A percentile compares a stretch with the other conserved stretches of the same genome.
Conservation (phyloP, 2,888 invertebrate genomes). For the Harpagoxenus sublaevis region DNA sequence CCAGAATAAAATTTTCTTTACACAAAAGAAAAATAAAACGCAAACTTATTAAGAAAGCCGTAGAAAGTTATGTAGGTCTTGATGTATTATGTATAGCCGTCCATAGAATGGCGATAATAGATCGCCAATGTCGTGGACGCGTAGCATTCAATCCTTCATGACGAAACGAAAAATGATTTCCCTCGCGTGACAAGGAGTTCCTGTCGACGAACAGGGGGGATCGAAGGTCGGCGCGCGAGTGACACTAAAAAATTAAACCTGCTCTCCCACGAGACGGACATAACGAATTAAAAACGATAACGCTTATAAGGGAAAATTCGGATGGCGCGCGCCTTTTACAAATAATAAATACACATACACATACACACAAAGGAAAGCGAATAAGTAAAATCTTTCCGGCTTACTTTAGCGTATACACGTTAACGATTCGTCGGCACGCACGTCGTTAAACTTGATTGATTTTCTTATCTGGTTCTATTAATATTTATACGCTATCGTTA, state of each 20-base stretch:
- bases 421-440: slow-evolving; percentile 29
- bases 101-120: slow-evolving; percentile 52
- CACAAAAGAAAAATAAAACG: neutral
- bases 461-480: slow-evolving; percentile 32
- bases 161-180: slow-evolving; percentile 62
- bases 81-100: slow-evolving; percentile 25
- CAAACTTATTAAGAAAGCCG: neutral
- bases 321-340: neutral
- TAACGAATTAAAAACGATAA: slow-evolving; percentile 36
- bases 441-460: slow-evolving; percentile 43
- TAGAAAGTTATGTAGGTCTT: slow-evolving; percentile 12
- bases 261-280: neutral
- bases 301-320: neutral
- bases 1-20: neutral
- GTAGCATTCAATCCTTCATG: slow-evolving; percentile 49
- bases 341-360: neutral
- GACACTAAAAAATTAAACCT: slow-evolving; percentile 61
- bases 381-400: slow-evolving; percentile 8
- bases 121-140: slow-evolving; percentile 46
- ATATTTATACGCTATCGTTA: slow-evolving; percentile 25
- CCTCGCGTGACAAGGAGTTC: slow-evolving; percentile 53
- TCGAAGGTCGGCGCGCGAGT: slow-evolving; percentile 36
- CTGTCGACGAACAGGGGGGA: slow-evolving; percentile 50
- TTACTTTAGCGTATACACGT: neutral
- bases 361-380: neutral